These are phyloP conservation scores for Corbicula japonica DNA, from an alignment of 2,888 invertebrate species.

Conservation along the genomic window DNA sequence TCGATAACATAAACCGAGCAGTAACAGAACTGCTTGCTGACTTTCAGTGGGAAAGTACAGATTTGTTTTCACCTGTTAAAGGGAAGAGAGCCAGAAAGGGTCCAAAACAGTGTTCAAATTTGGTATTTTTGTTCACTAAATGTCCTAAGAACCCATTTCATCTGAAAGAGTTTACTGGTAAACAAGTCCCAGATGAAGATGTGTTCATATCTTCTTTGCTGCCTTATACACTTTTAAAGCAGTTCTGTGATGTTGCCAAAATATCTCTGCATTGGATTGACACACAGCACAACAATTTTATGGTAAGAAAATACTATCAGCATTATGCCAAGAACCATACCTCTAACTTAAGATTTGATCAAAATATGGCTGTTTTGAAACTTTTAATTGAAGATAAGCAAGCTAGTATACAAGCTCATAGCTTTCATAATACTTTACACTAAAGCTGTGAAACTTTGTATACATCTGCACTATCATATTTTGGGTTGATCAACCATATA, in stretches of 20 bases:
- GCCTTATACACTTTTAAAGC: constrained; percentile 70
- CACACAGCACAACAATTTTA: constrained; percentile 35
- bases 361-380: too few relatives aligned
- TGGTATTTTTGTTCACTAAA: constrained; percentile 74
- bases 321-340: too few relatives aligned
- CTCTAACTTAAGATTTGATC: too few relatives aligned
- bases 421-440: too few relatives aligned
- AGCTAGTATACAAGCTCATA: too few relatives aligned
- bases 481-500: too few relatives aligned
- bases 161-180: constrained; percentile 76
- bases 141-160: constrained; percentile 70
- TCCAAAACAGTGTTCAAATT: constrained; percentile 46
- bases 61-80: constrained; percentile 78
- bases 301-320: constrained; percentile 29
- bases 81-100: constrained; percentile 47
- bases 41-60: constrained; percentile 79
- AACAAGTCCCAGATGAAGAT: constrained; percentile 78
- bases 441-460: too few relatives aligned
- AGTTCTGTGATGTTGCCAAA: constrained; percentile 69
- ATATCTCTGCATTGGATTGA: constrained; percentile 79
- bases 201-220: constrained; percentile 79
- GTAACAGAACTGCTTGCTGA: constrained; percentile 79
- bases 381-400: too few relatives aligned
- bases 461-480: too few relatives aligned
- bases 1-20: constrained; percentile 68